These are phyloP conservation scores for Caenorhabditis sulstoni DNA, from an alignment of 2,888 invertebrate genomes.

Conservation along the genomic window DNA sequence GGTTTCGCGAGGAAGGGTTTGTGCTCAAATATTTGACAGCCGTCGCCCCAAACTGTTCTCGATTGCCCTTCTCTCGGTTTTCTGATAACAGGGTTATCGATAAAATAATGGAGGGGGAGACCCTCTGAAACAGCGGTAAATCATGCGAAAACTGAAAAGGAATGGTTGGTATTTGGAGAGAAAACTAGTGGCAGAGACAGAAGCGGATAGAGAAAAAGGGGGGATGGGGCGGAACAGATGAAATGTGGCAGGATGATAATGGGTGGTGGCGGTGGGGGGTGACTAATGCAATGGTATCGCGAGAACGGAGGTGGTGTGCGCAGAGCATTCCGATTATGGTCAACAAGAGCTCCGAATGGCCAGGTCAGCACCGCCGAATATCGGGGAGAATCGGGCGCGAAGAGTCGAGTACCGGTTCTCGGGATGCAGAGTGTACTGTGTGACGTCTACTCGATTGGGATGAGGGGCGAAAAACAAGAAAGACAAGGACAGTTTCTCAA, in stretches of 20 bases:
- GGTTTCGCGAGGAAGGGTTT: conserved; percentile 37
- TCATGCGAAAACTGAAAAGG: conserved; percentile 44
- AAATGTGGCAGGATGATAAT: conserved; percentile 1
- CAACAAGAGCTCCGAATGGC: neutral
- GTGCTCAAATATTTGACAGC: conserved; percentile 56
- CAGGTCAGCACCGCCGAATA: neutral
- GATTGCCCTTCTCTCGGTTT: conserved; percentile 14
- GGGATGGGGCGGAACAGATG: conserved; percentile 2
- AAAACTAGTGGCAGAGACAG: neutral
- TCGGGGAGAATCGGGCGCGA: neutral
- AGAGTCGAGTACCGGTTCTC: too few species aligned
- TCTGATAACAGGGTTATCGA: conserved; percentile 20
- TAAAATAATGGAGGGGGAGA: conserved; percentile 8
- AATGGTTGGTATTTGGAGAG: conserved; percentile 28
- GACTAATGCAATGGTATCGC: conserved; percentile 30
- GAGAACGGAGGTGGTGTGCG: conserved; percentile 9
- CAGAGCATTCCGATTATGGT: conserved; percentile 33
- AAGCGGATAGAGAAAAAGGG: neutral
- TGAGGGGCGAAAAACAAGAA: neutral
- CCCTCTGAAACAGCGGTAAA: conserved; percentile 13
- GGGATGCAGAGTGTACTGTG: neutral
- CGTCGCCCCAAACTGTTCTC: conserved; percentile 29
- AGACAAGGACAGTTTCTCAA: neutral
- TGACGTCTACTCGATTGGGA: neutral
- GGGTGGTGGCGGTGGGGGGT: conserved; percentile 1